These are phyloP conservation scores for Odocoileus virginianus DNA, from an alignment of 2,113 vertebrate species.

Conservation along the genomic window DNA sequence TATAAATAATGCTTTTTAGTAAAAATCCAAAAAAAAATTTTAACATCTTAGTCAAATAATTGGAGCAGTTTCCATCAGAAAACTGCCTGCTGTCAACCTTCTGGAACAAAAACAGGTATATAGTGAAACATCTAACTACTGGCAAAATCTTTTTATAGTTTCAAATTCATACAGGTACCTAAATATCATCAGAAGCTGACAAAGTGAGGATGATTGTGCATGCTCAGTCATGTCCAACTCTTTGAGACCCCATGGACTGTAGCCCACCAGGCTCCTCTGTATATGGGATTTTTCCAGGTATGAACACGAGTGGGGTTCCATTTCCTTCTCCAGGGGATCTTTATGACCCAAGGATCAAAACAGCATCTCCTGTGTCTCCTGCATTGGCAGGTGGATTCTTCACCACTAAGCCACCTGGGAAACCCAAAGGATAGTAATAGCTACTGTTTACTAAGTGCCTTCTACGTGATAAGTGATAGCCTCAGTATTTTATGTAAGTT, in stretches of 20 bases:
- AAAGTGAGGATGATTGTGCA: not conserved
- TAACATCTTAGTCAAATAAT: not conserved
- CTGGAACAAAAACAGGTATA: not conserved
- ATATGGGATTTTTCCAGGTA: not conserved
- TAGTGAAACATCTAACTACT: not conserved
- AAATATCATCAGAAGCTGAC: not conserved
- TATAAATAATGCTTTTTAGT: not conserved
- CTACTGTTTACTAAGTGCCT: not conserved
- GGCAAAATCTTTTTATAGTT: not conserved
- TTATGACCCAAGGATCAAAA: not conserved
- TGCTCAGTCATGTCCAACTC: not conserved
- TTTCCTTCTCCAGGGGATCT: not conserved
- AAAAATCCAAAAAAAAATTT: not conserved
- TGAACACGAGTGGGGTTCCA: not conserved
- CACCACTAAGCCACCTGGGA: not conserved
- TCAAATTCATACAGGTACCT: not conserved
- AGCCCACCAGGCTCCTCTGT: not conserved
- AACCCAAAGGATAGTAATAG: not conserved
- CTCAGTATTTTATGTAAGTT: not conserved
- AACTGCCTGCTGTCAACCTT: not conserved
- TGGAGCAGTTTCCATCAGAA: slow-evolving; percentile 17
- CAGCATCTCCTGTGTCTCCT: not conserved
- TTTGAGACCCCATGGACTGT: not conserved
- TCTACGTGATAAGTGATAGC: not conserved
- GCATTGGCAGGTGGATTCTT: not conserved